Base-by-base conservation (phyloP, 1,140 invertebrate genomes). In the Nomia melanderi region DNA sequence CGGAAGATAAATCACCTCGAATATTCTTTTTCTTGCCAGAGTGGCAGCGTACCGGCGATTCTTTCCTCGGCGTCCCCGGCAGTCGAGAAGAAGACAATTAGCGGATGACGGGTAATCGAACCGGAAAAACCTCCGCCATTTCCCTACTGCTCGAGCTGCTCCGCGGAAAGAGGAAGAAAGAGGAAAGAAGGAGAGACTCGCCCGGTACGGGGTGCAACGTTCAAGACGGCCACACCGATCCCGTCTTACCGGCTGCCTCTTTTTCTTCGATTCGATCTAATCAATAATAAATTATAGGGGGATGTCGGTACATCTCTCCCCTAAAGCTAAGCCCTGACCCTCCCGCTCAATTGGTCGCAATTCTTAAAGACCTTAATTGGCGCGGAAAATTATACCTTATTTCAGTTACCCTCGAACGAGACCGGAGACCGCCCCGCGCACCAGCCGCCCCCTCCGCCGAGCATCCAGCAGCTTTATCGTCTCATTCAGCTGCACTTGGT, bases 301-400 rank as follows among this genome's bases (percentile, higher is more conserved):
- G 86, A 77, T 82, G 84, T 54, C 69, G 84, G 84, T 88, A 87
- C 91, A 89, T 88, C 87, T 89, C 87, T 87, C 87, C 90, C 90
- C 88, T 88, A 87, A 84, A 87, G 87, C 86, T 87, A 90, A 91
- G 86, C 84, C 88, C 88, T 90, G 90, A 91, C 90, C 90, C 89
- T 91, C 88, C 89, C 87, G 91, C 90, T 91, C 91, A 91, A 92
- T 92, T 92, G 91, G 90, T 92, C 88, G 86, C 90, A 92, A 92
- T 92, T 92, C 91, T 92, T 92, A 91, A 92, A 92, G 91, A 92
- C 91, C 91, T 92, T 92, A 92, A 92, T 92, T 92, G 91, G 91
- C 88, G 91, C 90, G 90, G 90, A 91, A 92, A 92, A 92, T 92
- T 92, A 92, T 92, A 92, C 90, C 91, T 92, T 92, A 92, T 92